Evolutionary conservation across 2,113 vertebrate species (phyloP).

Genomic region (Cheirogaleus medius): DNA sequence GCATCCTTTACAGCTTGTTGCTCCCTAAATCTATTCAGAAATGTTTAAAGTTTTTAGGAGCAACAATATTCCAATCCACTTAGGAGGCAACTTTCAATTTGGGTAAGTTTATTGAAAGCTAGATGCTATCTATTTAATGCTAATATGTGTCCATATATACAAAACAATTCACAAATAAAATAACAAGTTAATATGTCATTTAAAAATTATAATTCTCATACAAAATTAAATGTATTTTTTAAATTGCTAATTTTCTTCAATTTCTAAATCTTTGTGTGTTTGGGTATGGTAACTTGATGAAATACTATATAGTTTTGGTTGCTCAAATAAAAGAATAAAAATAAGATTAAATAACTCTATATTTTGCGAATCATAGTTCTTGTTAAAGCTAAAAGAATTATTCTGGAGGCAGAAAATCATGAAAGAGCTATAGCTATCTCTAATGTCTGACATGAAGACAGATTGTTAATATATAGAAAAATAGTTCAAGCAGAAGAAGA

Average conservation of each 20-base stretch:
- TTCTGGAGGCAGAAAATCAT: background rate
- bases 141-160: background rate
- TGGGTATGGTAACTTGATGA: background rate
- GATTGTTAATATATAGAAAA: background rate
- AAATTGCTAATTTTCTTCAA: background rate
- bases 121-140: background rate
- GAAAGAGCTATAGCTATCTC: background rate
- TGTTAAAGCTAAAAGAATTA: background rate
- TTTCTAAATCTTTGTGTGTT: background rate
- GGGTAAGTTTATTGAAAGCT: background rate
- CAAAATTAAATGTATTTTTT: background rate
- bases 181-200: background rate
- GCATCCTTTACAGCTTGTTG: background rate
- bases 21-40: background rate
- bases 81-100: background rate
- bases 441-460: background rate
- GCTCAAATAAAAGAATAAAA: constrained; percentile 22
- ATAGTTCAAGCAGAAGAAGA: background rate
- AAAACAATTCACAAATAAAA: background rate
- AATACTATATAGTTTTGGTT: background rate
- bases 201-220: background rate
- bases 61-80: background rate
- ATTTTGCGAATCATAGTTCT: background rate
- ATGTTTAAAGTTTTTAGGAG: background rate
- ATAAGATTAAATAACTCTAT: background rate